Percentiles rank a stretch among this genome's conserved stretches.
Evolutionary conservation across 2,888 invertebrate genomes (phyloP).

Genomic region (Acanthococcus lagerstroemiae): DNA sequence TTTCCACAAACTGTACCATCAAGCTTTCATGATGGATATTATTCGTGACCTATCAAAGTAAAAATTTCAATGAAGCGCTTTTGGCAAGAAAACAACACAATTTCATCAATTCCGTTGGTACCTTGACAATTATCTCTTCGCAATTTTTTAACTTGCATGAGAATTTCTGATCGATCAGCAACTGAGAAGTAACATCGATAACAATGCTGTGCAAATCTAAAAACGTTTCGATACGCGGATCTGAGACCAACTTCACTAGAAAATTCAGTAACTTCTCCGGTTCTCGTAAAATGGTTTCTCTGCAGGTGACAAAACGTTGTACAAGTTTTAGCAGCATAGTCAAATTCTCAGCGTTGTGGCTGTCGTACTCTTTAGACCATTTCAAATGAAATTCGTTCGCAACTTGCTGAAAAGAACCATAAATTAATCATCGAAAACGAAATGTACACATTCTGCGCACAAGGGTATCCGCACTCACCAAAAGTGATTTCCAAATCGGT

Average conservation of each 20-base stretch:
- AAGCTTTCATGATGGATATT: constrained; percentile 8
- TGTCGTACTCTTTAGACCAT: not conserved
- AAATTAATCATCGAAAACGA: too few species aligned
- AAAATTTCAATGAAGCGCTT: too few species aligned
- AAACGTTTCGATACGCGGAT: not conserved
- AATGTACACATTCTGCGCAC: too few species aligned
- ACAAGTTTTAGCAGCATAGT: not conserved
- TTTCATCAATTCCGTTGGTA: too few species aligned
- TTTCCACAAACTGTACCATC: constrained; percentile 1
- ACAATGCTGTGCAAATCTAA: not conserved
- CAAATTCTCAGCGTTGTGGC: not conserved
- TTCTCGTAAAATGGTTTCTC: not conserved
- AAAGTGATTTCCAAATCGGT: constrained; percentile 18
- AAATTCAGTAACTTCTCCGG: constrained; percentile 10
- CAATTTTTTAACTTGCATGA: constrained; percentile 7
- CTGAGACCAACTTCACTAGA: not conserved
- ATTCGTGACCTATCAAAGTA: not conserved
- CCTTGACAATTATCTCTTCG: constrained; percentile 1
- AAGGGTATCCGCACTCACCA: too few species aligned
- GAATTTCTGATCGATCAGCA: not conserved
- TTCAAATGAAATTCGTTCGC: not conserved
- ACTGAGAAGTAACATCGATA: not conserved
- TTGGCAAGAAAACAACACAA: too few species aligned
- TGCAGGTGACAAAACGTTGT: not conserved
- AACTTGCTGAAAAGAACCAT: not conserved